Evolutionary conservation across 2,888 invertebrate species (phyloP), one percentile per base, ranked within the genome.

Genomic region (Pandemis corylana): DNA sequence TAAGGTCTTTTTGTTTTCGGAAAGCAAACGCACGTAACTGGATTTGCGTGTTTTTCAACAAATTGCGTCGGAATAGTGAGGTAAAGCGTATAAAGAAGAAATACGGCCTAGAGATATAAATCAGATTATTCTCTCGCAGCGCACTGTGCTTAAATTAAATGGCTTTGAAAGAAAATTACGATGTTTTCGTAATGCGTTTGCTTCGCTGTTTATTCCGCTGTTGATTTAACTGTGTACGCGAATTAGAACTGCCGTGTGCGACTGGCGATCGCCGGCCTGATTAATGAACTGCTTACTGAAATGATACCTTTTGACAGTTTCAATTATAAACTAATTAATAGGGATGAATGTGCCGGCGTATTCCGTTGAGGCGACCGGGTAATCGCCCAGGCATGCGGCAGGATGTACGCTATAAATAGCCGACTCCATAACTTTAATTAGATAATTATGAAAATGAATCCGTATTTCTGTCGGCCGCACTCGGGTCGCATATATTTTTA

Each of bases 151-250:
- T 86, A 88, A 90, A 89, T 89, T 87, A 87, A 89, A 89, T 86
- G 86, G 87, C 85, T 88, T 84, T 85, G 85, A 86, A 87, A 84
- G 84, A 85, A 88, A 87, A 90, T 89, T 88, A 90, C 87, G 86
- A 86, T 88, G 89, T 86, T 89, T 85, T 87, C 82, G 81, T 67
- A 72, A 71, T 76, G 63, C 67, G 62, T 75, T 75, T 68, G 72
- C 68, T 56, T 67, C 59, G 75, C 70, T 71, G 75, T 75, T 71
- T 75, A 75, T 66, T 51, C 62, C 70, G 62, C 62, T 67, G 75
- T 75, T 71, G 70, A 75, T 75, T 75, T 75, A 67, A 71, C 51
- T 63, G 75, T 75, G 71, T 75, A 75, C 71, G 71, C 53, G 61
- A 75, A 71, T 74, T 70, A 74, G 65, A 74, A 56, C 62, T 51